A percentile compares a stretch with the other conserved stretches of the same genome.
Evolutionary conservation across 2,113 vertebrate species (phyloP).

Genomic region (Cheilinus undulatus): DNA sequence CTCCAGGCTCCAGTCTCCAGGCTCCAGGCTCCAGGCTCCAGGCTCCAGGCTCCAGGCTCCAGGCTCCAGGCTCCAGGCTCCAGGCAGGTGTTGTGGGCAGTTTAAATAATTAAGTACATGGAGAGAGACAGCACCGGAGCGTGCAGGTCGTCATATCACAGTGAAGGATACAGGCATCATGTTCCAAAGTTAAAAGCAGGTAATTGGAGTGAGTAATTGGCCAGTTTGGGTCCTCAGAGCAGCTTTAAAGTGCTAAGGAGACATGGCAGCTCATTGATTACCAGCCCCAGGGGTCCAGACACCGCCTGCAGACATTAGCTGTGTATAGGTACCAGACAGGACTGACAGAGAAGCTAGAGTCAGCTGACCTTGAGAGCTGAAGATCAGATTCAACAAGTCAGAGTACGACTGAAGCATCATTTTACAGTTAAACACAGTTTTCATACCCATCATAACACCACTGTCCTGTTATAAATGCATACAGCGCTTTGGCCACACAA

Average conservation of each 20-base stretch:
- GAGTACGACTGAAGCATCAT: no score
- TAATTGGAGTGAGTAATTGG: constrained; percentile 82
- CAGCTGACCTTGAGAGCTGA: constrained; percentile 59
- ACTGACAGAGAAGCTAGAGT: constrained; percentile 37
- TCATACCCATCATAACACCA: no score
- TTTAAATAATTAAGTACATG: constrained; percentile 85
- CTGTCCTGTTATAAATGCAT: no score
- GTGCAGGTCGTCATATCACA: constrained; percentile 82
- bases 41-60: no score
- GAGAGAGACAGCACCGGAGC: constrained; percentile 74
- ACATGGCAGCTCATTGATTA: constrained; percentile 75
- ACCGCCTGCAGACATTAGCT: constrained; percentile 52
- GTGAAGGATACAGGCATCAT: constrained; percentile 75
- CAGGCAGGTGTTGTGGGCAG: constrained; percentile 81
- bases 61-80: constrained; percentile 81
- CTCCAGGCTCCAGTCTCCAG: no score
- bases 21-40: no score
- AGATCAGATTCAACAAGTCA: constrained; percentile 49
- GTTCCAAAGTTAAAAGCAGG: constrained; percentile 84
- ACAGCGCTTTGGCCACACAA: no score
- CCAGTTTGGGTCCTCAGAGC: constrained; percentile 72
- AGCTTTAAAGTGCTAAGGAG: constrained; percentile 78
- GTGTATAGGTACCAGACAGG: constrained; percentile 44
- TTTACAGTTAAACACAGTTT: no score
- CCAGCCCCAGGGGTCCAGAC: constrained; percentile 39